Evolutionary conservation across 2,888 invertebrate species (phyloP).

Genomic region (Euzophera pinguis): DNA sequence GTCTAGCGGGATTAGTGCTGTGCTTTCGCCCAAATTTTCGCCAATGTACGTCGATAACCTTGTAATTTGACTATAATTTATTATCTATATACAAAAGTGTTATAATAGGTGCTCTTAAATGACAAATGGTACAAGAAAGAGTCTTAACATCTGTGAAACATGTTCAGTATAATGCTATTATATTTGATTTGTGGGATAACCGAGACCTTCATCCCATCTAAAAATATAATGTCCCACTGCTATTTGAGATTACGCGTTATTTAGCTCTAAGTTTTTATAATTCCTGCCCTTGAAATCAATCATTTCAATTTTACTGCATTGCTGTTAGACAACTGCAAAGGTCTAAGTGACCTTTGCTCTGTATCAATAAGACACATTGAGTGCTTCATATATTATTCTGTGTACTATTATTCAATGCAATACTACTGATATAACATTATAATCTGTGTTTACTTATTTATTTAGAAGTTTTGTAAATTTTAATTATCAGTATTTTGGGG

Average conservation of each 20-base stretch:
- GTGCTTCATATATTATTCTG: constrained; percentile 9
- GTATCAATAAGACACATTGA: not conserved
- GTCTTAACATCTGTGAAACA: too few species aligned
- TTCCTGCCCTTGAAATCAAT: not conserved
- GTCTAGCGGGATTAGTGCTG: not conserved
- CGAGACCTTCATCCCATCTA: constrained; percentile 73
- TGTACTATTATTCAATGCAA: not conserved
- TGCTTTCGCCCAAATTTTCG: not conserved
- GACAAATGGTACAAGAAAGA: not conserved
- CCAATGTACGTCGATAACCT: constrained; percentile 32
- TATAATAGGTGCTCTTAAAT: not conserved
- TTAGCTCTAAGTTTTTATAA: constrained; percentile 2
- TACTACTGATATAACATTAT: not conserved
- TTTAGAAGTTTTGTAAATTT: not conserved
- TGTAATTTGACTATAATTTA: constrained; percentile 30
- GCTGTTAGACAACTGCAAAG: not conserved
- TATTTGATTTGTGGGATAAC: constrained; percentile 29
- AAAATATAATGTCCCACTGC: constrained; percentile 50
- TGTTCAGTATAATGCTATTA: too few species aligned
- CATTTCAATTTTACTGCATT: not conserved
- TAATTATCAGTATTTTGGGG: too few species aligned
- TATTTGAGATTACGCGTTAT: constrained; percentile 32
- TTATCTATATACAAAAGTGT: constrained; percentile 17
- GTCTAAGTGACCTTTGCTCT: not conserved
- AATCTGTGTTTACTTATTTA: not conserved